Evolutionary conservation across 2,888 invertebrate genomes (phyloP).

Genomic region (Oligia strigilis): DNA sequence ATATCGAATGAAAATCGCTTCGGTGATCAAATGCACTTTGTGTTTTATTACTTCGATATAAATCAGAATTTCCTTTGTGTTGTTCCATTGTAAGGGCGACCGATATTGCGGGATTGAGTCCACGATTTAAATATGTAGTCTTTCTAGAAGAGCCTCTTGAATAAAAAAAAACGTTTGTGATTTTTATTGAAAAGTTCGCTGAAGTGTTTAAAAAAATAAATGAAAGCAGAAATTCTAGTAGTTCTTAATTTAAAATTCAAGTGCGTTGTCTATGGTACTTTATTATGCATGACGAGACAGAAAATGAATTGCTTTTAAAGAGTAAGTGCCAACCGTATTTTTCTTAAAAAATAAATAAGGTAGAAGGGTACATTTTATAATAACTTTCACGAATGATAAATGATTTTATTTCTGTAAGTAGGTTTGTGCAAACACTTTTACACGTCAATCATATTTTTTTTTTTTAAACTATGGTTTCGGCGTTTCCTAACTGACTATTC

Average conservation of each 20-base stretch:
- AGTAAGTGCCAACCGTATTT: background rate
- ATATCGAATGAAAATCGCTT: conserved; percentile 28
- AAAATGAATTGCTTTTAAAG: conserved; percentile 25
- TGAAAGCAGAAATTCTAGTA: background rate
- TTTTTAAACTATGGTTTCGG: no score
- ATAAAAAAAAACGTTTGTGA: background rate
- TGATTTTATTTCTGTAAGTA: no score
- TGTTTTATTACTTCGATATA: conserved; percentile 46
- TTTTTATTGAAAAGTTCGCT: background rate
- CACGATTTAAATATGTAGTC: conserved; percentile 2
- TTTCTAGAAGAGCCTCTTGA: conserved; percentile 38
- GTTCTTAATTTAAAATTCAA: conserved; percentile 41
- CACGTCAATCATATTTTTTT: no score
- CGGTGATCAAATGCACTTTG: conserved; percentile 39
- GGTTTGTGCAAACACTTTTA: no score
- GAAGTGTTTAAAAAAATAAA: conserved; percentile 8
- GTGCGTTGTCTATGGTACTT: conserved; percentile 30
- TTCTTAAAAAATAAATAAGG: conserved; percentile 17
- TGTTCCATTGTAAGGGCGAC: conserved; percentile 39
- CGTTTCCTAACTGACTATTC: no score
- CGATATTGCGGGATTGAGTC: conserved; percentile 33
- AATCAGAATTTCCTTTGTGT: conserved; percentile 53
- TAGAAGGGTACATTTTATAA: background rate
- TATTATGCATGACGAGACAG: conserved; percentile 32
- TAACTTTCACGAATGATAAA: background rate